phyloP scores from a whole-genome alignment of 2,797 vertebrate species.

The Arvicola amphibius region DNA sequence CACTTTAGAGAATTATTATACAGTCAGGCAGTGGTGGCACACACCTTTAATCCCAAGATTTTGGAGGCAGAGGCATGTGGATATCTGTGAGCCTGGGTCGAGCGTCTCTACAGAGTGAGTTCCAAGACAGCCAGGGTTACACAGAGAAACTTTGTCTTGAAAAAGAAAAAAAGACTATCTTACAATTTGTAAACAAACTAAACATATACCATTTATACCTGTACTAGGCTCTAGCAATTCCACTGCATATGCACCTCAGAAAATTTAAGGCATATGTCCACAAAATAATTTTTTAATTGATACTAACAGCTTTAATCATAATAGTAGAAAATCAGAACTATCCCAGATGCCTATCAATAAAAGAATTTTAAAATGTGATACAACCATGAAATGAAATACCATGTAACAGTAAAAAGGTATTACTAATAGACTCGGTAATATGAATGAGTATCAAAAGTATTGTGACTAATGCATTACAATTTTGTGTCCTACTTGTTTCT shows the following conservation, averaged over 20 bases:
- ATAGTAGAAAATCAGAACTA: neutral
- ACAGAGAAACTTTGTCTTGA: neutral
- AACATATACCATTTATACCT: neutral
- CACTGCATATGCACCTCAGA: neutral
- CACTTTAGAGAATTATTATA: conserved; percentile 32
- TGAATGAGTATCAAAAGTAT: conserved; percentile 29
- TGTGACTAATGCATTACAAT: neutral
- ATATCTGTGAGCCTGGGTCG: neutral
- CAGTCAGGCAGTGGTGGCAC: neutral
- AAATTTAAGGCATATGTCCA: conserved; percentile 3
- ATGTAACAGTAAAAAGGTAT: conserved; percentile 12
- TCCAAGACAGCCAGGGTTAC: neutral
- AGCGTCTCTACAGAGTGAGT: neutral
- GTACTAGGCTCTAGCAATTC: neutral
- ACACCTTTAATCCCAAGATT: neutral
- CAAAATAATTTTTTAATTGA: conserved; percentile 26
- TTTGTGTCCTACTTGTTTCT: neutral
- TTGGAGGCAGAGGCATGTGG: neutral
- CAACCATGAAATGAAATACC: neutral
- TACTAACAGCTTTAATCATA: conserved; percentile 1
- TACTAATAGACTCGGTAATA: neutral
- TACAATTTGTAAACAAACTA: conserved; percentile 17
- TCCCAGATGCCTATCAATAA: neutral
- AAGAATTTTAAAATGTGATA: conserved; percentile 34
- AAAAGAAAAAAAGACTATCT: neutral